Conservation (phyloP, 2,888 invertebrate species). For the Trichogramma evanescens region DNA sequence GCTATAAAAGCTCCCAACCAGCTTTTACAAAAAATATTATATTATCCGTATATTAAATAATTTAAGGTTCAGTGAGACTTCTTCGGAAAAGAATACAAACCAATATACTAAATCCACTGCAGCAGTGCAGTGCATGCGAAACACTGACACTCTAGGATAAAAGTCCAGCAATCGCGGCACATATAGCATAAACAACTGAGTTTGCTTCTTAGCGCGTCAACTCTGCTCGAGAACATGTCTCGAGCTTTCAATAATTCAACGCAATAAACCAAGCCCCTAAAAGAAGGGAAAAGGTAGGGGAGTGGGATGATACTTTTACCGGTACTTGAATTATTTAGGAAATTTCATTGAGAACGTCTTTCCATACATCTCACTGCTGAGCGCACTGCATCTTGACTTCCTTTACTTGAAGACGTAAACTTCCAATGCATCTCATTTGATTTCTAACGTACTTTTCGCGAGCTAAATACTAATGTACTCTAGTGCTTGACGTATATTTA, state of each 20-base stretch:
- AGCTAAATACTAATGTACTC: not conserved
- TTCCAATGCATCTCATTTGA: slow-evolving; percentile 28
- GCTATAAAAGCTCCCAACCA: no score
- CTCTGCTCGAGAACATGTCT: no score
- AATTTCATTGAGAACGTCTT: slow-evolving; percentile 30
- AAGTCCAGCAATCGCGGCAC: no score
- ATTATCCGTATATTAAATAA: no score
- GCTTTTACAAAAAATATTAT: no score
- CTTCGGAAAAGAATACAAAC: not conserved
- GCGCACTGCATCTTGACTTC: not conserved
- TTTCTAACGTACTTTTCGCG: slow-evolving; percentile 30
- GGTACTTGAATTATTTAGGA: slow-evolving; percentile 32
- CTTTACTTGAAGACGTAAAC: not conserved
- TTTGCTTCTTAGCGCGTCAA: no score
- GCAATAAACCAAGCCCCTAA: slow-evolving; percentile 27
- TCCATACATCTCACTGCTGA: slow-evolving; percentile 1
- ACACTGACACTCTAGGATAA: no score
- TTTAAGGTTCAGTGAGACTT: no score
- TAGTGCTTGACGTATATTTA: no score
- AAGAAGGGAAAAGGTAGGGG: not conserved
- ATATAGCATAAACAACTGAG: no score
- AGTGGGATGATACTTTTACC: slow-evolving; percentile 28
- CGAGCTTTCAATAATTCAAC: slow-evolving; percentile 31
- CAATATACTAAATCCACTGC: not conserved
- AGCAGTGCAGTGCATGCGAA: no score